Conservation (phyloP, 2,113 vertebrate genomes). For the Illadopsis cleaveri region DNA sequence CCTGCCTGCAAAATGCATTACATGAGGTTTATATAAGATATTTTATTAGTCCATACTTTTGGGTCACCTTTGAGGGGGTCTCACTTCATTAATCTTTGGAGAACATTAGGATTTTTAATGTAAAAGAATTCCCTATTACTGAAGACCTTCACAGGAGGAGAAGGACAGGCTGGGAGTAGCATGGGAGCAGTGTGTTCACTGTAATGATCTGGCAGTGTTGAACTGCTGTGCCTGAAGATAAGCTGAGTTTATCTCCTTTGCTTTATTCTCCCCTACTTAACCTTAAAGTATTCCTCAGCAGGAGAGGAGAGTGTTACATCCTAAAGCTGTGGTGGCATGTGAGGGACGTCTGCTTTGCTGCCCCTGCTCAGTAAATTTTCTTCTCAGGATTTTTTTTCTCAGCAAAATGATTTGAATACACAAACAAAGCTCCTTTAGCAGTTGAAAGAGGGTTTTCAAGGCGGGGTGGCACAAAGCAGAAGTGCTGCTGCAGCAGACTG, state of each 20-base stretch:
- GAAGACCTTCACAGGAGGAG: background rate
- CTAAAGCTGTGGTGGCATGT: background rate
- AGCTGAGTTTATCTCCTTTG: slow-evolving; percentile 42
- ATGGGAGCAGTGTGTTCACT: background rate
- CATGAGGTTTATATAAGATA: accelerated
- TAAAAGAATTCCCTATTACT: background rate
- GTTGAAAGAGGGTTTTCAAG: background rate
- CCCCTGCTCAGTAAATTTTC: background rate
- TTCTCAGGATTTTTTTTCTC: background rate
- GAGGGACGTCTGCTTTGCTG: accelerated
- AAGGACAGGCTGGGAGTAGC: background rate
- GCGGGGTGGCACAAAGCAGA: background rate
- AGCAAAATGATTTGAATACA: background rate
- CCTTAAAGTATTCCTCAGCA: background rate
- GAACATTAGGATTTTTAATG: background rate
- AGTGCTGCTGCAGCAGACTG: background rate
- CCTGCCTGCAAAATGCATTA: background rate
- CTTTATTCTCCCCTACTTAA: slow-evolving; percentile 27
- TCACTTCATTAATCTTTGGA: background rate
- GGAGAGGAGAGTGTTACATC: background rate
- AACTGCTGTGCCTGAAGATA: slow-evolving; percentile 28
- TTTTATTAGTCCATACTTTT: background rate
- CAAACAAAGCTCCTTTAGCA: background rate
- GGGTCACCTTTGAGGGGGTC: background rate
- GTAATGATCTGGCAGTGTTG: background rate